These are phyloP conservation scores for Actinemys pallida DNA, from an alignment of 2,113 vertebrate species.

Conservation along the genomic window DNA sequence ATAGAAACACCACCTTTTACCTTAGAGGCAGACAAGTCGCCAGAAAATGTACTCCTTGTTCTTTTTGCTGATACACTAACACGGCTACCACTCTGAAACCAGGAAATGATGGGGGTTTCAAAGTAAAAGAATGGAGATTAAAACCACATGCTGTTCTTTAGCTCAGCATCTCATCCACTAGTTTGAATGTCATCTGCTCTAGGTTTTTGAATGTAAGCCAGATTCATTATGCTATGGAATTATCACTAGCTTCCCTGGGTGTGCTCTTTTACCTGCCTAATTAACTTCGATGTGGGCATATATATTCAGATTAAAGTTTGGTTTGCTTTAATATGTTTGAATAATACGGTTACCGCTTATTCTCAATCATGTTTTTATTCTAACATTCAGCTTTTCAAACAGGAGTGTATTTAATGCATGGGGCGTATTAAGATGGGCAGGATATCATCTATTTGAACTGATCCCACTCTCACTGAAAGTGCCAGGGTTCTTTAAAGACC, in stretches of 20 bases:
- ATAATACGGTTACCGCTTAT: not conserved
- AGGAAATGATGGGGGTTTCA: slow-evolving; percentile 68
- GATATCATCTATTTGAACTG: not conserved
- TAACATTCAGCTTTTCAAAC: not conserved
- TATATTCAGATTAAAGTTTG: slow-evolving; percentile 49
- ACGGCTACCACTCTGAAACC: not conserved
- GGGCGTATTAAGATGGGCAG: not conserved
- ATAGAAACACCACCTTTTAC: slow-evolving; percentile 58
- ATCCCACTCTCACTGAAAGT: not conserved
- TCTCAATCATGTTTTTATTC: not conserved
- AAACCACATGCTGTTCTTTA: slow-evolving; percentile 59
- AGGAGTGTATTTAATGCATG: not conserved
- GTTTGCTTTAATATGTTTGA: not conserved
- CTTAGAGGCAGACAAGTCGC: slow-evolving; percentile 37
- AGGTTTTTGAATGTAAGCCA: slow-evolving; percentile 51
- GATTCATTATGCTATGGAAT: slow-evolving; percentile 65
- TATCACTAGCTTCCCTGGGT: slow-evolving; percentile 64
- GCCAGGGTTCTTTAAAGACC: fast-evolving
- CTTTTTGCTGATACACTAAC: too few species aligned
- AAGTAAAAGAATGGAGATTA: slow-evolving; percentile 69
- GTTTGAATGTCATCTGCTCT: slow-evolving; percentile 63
- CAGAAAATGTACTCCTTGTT: slow-evolving; percentile 43
- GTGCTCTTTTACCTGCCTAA: slow-evolving; percentile 67
- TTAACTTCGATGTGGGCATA: slow-evolving; percentile 63
- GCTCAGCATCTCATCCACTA: slow-evolving; percentile 23